Percentiles rank a stretch among this genome's conserved stretches.
phyloP scores from a whole-genome alignment of 2,888 invertebrate species.

The Heliconius charithonia region DNA sequence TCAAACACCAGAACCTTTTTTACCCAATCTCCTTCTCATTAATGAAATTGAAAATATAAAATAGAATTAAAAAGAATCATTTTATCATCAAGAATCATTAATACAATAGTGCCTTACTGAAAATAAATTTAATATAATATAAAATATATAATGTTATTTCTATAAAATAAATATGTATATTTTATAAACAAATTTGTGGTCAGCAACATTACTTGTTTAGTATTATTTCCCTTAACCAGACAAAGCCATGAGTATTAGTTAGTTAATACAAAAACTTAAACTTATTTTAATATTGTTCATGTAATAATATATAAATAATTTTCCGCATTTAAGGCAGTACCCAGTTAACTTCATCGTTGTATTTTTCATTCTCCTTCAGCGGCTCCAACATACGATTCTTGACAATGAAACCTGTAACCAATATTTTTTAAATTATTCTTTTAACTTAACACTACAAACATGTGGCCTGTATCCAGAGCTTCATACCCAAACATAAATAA shows the following conservation, averaged over 20 bases:
- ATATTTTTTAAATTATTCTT: too few species aligned
- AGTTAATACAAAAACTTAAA: not conserved
- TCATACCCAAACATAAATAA: too few species aligned
- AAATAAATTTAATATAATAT: not conserved
- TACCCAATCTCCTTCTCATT: not conserved
- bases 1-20: too few species aligned
- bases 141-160: not conserved
- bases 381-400: slow-evolving; percentile 72
- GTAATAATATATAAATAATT: not conserved
- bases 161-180: too few species aligned
- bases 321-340: slow-evolving; percentile 78
- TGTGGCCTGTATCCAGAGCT: too few species aligned
- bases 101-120: not conserved
- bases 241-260: not conserved
- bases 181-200: not conserved
- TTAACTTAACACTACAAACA: too few species aligned
- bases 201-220: not conserved
- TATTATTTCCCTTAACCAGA: not conserved
- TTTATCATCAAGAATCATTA: not conserved
- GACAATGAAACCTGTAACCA: slow-evolving; percentile 76
- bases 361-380: slow-evolving; percentile 82
- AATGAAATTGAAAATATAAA: not conserved
- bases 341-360: slow-evolving; percentile 87
- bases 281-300: slow-evolving; percentile 3
- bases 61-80: not conserved